A percentile compares a stretch with the other conserved stretches of the same genome.
Evolutionary conservation across 2,888 invertebrate genomes (phyloP).

Genomic region (Epicampocera succincta): DNA sequence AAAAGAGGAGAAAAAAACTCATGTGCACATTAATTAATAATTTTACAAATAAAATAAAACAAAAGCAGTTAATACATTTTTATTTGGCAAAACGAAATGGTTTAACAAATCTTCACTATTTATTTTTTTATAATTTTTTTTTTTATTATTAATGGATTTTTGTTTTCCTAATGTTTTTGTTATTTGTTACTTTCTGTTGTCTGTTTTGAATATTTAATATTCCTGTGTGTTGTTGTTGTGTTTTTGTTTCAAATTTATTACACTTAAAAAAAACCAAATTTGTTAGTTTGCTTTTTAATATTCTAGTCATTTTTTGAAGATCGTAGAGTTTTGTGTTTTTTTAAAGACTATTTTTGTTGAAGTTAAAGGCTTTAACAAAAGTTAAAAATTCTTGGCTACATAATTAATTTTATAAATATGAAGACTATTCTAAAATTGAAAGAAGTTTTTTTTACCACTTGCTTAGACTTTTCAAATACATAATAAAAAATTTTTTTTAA

Average conservation of each 20-base stretch:
- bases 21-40: slow-evolving; percentile 42
- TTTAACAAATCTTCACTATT: background rate
- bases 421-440: no score
- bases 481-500: no score
- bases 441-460: no score
- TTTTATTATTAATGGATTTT: background rate
- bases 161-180: no score
- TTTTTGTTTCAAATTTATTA: slow-evolving; percentile 5
- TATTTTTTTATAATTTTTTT: background rate
- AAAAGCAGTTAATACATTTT: slow-evolving; percentile 4
- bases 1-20: background rate
- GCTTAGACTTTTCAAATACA: no score
- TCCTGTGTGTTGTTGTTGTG: slow-evolving; percentile 16
- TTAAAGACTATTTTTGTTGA: no score
- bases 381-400: no score
- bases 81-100: slow-evolving; percentile 20
- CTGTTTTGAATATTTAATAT: slow-evolving; percentile 25
- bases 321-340: no score
- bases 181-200: background rate
- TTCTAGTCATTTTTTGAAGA: no score
- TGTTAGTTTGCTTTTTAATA: no score
- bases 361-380: no score
- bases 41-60: slow-evolving; percentile 49
- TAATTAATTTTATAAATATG: no score
- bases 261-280: background rate